Conservation (phyloP, 2,113 vertebrate species). For the Tupaia tana region DNA sequence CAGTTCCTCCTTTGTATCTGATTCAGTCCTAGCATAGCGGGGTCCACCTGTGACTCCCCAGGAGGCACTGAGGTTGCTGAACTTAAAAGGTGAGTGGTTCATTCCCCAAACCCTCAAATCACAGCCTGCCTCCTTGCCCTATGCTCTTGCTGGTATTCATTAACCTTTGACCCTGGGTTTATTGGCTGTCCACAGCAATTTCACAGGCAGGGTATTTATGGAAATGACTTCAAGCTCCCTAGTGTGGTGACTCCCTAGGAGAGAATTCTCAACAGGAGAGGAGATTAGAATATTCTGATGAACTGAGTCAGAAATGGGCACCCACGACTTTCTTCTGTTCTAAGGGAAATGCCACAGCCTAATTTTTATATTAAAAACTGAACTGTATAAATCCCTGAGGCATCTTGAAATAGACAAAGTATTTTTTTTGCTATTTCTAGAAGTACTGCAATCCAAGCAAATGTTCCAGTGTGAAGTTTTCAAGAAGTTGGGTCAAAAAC, state of each 20-base stretch:
- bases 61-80: not conserved
- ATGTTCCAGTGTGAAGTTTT: not conserved
- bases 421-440: not conserved
- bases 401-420: not conserved
- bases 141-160: not conserved
- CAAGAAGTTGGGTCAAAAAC: not conserved
- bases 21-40: too few relatives aligned
- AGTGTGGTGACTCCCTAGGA: not conserved
- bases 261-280: not conserved
- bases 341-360: not conserved
- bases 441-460: not conserved
- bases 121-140: not conserved
- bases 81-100: not conserved
- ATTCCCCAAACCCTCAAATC: not conserved
- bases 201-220: not conserved
- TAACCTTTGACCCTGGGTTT: not conserved
- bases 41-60: not conserved
- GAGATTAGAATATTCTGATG: not conserved
- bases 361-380: not conserved
- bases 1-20: not conserved
- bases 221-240: not conserved
- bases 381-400: not conserved
- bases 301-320: not conserved
- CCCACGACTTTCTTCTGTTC: not conserved
- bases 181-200: slow-evolving; percentile 11